phyloP scores from a whole-genome alignment of 2,113 vertebrate genomes.

The Eudorcas thomsonii region DNA sequence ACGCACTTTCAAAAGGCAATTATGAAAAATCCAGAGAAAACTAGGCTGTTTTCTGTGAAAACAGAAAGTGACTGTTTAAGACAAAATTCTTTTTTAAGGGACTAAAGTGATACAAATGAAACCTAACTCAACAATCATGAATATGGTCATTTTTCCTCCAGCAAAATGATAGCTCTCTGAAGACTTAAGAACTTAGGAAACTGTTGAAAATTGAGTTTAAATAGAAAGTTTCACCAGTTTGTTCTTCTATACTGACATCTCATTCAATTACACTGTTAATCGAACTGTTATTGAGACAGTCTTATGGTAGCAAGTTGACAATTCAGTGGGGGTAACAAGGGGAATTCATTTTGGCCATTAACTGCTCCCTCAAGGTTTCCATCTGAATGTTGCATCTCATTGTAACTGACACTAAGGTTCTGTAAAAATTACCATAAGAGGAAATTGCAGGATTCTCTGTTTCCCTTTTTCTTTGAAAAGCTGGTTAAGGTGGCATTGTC shows the following conservation, averaged over 20 bases:
- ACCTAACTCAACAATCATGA: background rate
- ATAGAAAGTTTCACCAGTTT: slow-evolving; percentile 18
- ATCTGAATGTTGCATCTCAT: slow-evolving; percentile 10
- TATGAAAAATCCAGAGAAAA: background rate
- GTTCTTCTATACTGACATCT: slow-evolving; percentile 47
- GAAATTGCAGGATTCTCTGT: slow-evolving; percentile 26
- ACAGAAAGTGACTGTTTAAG: background rate
- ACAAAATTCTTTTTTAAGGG: background rate
- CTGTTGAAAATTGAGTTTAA: slow-evolving; percentile 36
- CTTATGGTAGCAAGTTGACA: slow-evolving; percentile 47
- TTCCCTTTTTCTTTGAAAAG: slow-evolving; percentile 25
- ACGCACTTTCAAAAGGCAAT: background rate
- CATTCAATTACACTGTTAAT: slow-evolving; percentile 57
- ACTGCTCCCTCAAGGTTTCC: slow-evolving; percentile 51
- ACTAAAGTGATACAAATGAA: background rate
- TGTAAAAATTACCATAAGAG: slow-evolving; percentile 3
- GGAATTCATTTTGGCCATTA: slow-evolving; percentile 59
- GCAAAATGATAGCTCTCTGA: slow-evolving; percentile 29
- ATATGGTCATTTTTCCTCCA: slow-evolving; percentile 9
- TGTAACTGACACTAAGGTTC: slow-evolving; percentile 43
- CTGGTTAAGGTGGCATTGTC: slow-evolving; percentile 33
- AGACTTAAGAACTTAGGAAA: background rate
- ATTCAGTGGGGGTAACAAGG: slow-evolving; percentile 39
- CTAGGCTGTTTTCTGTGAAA: background rate
- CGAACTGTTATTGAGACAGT: slow-evolving; percentile 44